Percentiles rank a stretch among this genome's conserved stretches.
These are phyloP conservation scores for Lutjanus erythropterus DNA, from an alignment of 2,113 vertebrate genomes.

Conservation along the genomic window DNA sequence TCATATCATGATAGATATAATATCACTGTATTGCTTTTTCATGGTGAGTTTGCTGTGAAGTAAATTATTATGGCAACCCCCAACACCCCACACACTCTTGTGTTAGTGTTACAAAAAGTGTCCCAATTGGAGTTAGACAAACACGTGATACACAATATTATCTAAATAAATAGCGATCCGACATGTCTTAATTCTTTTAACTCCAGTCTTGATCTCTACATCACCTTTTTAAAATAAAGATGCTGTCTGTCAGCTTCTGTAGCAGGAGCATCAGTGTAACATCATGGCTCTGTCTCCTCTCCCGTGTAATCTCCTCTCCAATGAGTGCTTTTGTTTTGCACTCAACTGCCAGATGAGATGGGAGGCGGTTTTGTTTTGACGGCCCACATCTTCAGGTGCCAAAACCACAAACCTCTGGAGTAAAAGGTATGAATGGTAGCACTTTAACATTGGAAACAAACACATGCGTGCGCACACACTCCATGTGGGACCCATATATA, in stretches of 20 bases:
- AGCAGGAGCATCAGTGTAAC: slow-evolving; percentile 10
- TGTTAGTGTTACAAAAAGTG: not conserved
- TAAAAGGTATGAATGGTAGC: slow-evolving; percentile 56
- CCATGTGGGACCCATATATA: not conserved
- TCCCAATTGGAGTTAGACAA: not conserved
- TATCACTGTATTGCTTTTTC: too few relatives aligned
- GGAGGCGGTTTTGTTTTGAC: slow-evolving; percentile 79
- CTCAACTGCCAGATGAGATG: slow-evolving; percentile 62
- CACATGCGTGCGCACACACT: slow-evolving; percentile 5
- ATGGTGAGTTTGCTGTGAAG: not conserved
- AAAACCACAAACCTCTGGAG: slow-evolving; percentile 73
- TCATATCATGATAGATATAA: too few relatives aligned
- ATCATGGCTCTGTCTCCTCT: slow-evolving; percentile 2
- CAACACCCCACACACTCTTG: too few relatives aligned
- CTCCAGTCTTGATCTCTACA: not conserved
- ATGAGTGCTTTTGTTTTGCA: slow-evolving; percentile 62
- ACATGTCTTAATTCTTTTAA: not conserved
- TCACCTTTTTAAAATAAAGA: slow-evolving; percentile 10
- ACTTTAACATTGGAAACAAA: slow-evolving; percentile 46
- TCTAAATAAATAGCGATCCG: slow-evolving; percentile 16
- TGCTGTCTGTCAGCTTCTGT: slow-evolving; percentile 9
- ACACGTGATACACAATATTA: not conserved
- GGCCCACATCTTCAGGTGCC: slow-evolving; percentile 71
- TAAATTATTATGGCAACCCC: not conserved
- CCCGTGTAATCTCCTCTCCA: slow-evolving; percentile 31